These are phyloP conservation scores for Scrobipalpa costella DNA, from an alignment of 2,888 invertebrate species.

Conservation along the genomic window DNA sequence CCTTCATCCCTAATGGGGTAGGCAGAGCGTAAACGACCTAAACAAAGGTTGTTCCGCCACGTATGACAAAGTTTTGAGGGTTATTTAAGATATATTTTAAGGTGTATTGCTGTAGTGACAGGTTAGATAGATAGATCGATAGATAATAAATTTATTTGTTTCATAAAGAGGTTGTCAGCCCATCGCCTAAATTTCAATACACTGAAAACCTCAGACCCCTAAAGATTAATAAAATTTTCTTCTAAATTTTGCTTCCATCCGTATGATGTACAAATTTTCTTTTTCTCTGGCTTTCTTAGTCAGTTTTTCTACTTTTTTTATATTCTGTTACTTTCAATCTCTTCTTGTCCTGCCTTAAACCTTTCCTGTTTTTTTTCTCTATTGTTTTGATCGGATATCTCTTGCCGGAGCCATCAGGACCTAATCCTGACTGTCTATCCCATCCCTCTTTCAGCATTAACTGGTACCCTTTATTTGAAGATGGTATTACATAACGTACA, in stretches of 20 bases:
- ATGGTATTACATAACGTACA: too few species aligned
- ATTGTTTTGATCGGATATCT: conserved; percentile 89
- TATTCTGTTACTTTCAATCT: conserved; percentile 37
- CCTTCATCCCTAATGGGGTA: too few species aligned
- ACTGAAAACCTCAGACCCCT: too few species aligned
- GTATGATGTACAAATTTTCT: conserved; percentile 46
- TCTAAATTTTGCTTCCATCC: conserved; percentile 68
- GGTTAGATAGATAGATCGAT: too few species aligned
- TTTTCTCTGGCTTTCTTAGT: conserved; percentile 42
- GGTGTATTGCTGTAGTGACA: too few species aligned
- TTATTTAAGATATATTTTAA: too few species aligned
- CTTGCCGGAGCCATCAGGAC: conserved; percentile 85
- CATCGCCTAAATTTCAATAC: too few species aligned
- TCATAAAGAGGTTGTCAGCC: too few species aligned
- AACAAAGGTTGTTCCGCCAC: too few species aligned
- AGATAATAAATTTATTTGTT: too few species aligned
- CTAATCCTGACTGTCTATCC: conserved; percentile 88
- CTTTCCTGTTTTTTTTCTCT: conserved; percentile 86
- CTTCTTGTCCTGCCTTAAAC: conserved; percentile 82
- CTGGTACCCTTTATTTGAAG: conserved; percentile 87
- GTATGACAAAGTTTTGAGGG: too few species aligned
- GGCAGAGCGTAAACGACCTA: too few species aligned
- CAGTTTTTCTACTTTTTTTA: conserved; percentile 31
- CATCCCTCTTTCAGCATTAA: conserved; percentile 89
- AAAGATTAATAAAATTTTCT: conserved; percentile 72